Evolutionary conservation across 1,140 invertebrate genomes (phyloP), one percentile per base, ranked within the genome.

Genomic region (Anadara kagoshimensis): DNA sequence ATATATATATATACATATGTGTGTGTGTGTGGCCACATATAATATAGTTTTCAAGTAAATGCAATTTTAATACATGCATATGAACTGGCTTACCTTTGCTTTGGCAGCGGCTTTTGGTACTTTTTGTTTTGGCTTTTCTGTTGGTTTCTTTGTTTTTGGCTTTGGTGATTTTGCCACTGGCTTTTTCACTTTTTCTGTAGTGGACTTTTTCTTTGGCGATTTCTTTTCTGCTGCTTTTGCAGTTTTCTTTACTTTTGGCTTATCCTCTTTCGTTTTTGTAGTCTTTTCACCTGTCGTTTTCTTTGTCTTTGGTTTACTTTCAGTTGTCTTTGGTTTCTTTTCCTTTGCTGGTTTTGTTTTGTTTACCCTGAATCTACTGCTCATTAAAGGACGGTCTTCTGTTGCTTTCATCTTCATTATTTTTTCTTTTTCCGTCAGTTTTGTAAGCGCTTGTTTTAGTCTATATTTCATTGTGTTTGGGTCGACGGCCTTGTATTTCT

Each of bases 311-410:
- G 36, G 14, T 41, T 64, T 51, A 0, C 26, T 51, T 5, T 26
- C 20, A 26, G 59, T 45, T 20, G 43, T 51, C 26, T 51, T 61
- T 36, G 56, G 24, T 36, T 59, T 49, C 5, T 56, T 65, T 36
- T 59, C 63, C 24, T 69, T 54, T 24, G 56, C 64, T 0, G 26
- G 36, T 53, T 74, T 74, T 11, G 47, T 41, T 49, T 69, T 74
- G n/a, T 68, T 53, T 8, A 75, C 41, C 22, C 45, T 69, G 44
- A 59, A 75, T 57, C 73, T 57, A 20, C 73, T 75, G 22, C 47
- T 41, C 43, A 75, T 58, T 22, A 69, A 29, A 0, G 67, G 67
- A 16, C 59, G 58, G n/a, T 69, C 67, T 20, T 64, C 61, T 14
- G 73, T 56, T 5, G 51, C 26, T 8, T 69, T 65, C 3, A n/a